phyloP scores from a whole-genome alignment of 2,797 vertebrate species.

The Phoxinus dragarum region DNA sequence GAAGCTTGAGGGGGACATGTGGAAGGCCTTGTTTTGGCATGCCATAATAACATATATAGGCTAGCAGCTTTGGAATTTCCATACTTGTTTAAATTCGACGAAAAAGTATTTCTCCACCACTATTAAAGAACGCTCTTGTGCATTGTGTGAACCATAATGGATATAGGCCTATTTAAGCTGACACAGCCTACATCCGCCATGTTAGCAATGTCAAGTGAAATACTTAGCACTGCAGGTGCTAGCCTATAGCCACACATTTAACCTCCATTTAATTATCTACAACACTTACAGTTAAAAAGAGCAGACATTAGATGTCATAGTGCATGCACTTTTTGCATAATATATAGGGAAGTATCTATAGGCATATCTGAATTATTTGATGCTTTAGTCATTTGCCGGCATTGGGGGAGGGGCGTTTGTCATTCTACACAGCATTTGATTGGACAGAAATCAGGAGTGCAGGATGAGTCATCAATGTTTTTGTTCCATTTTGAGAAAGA shows the following conservation, averaged over 20 bases:
- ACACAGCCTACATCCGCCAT: background rate
- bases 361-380: background rate
- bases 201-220: background rate
- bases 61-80: background rate
- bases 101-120: background rate
- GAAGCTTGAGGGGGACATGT: background rate
- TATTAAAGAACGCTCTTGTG: background rate
- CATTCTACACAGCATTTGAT: background rate
- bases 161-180: background rate
- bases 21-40: background rate
- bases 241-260: background rate
- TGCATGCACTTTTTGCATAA: background rate
- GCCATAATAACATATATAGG: too few species aligned
- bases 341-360: background rate
- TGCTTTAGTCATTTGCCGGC: background rate
- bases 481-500: background rate
- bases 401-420: background rate
- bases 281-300: background rate
- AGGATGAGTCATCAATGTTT: background rate
- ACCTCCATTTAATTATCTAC: background rate
- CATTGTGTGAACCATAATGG: background rate
- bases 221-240: background rate
- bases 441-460: conserved; percentile 8
- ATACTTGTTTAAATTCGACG: background rate
- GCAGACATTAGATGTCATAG: background rate